Conservation (phyloP, 2,113 vertebrate species). For the Heptranchias perlo region DNA sequence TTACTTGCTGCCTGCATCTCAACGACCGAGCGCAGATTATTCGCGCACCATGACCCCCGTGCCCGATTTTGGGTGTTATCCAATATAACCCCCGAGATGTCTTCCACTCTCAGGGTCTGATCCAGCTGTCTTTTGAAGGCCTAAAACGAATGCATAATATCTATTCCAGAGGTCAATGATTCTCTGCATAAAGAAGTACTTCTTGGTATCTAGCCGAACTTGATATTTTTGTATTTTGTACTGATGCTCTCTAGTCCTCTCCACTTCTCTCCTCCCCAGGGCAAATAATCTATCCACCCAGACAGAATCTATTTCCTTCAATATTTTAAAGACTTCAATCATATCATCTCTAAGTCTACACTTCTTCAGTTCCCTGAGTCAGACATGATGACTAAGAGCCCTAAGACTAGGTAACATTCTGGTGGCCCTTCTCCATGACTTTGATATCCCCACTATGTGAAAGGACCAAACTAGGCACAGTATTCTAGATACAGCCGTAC, state of each 20-base stretch:
- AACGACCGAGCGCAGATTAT: too few relatives aligned
- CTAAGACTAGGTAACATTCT: not conserved
- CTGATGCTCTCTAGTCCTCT: not conserved
- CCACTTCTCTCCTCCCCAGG: not conserved
- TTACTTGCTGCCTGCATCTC: too few relatives aligned
- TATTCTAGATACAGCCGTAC: not conserved
- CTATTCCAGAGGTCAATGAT: not conserved
- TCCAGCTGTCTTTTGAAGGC: not conserved
- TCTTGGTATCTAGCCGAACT: not conserved
- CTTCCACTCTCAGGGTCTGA: not conserved
- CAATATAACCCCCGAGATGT: too few relatives aligned
- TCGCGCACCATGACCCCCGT: too few relatives aligned
- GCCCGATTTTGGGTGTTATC: too few relatives aligned
- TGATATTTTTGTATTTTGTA: not conserved
- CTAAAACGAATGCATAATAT: not conserved
- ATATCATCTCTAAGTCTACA: not conserved
- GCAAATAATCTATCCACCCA: not conserved
- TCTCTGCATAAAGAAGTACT: not conserved
- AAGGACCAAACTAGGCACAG: not conserved
- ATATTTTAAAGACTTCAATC: not conserved
- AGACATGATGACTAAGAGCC: not conserved
- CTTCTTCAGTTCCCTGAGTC: not conserved
- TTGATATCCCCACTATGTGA: not conserved
- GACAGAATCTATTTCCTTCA: not conserved
- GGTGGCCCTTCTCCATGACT: not conserved